A percentile compares a stretch with the other conserved stretches of the same genome.
Conservation (phyloP, 2,113 vertebrate genomes). For the Neogobius melanostomus region DNA sequence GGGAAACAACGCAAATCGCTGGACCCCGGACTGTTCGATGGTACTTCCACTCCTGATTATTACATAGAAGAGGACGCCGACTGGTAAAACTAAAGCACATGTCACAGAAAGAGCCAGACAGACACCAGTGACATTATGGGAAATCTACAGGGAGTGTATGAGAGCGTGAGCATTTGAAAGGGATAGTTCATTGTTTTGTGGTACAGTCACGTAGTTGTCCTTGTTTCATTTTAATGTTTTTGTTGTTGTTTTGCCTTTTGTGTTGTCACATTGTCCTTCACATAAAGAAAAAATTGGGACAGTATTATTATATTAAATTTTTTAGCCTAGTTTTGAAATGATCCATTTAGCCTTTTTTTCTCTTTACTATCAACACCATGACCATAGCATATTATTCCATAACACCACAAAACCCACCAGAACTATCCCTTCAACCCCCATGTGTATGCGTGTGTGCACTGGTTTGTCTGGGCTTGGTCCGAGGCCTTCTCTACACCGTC, state of each 20-base stretch:
- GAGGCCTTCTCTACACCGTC: constrained; percentile 80
- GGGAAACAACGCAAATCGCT: constrained; percentile 97
- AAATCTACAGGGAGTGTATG: constrained; percentile 13
- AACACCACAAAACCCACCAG: neutral
- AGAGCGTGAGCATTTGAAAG: neutral
- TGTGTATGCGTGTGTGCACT: constrained; percentile 8
- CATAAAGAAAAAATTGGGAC: too few relatives aligned
- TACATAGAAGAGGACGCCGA: constrained; percentile 99
- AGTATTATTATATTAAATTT: too few relatives aligned
- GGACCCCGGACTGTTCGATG: constrained; percentile 95
- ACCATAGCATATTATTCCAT: too few relatives aligned
- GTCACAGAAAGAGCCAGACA: constrained; percentile 36
- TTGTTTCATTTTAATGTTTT: too few relatives aligned
- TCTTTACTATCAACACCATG: too few relatives aligned
- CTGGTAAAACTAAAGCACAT: constrained; percentile 84
- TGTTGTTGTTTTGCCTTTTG: too few relatives aligned
- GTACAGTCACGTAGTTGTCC: neutral
- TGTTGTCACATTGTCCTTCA: too few relatives aligned
- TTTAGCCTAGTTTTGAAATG: too few relatives aligned
- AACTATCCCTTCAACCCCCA: constrained; percentile 17
- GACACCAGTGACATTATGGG: constrained; percentile 48
- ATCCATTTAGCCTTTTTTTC: too few relatives aligned
- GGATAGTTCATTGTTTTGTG: constrained; percentile 22
- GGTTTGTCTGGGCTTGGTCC: constrained; percentile 33
- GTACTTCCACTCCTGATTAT: constrained; percentile 94